phyloP scores from a whole-genome alignment of 2,797 vertebrate genomes.

The Triplophysa bombifrons region DNA sequence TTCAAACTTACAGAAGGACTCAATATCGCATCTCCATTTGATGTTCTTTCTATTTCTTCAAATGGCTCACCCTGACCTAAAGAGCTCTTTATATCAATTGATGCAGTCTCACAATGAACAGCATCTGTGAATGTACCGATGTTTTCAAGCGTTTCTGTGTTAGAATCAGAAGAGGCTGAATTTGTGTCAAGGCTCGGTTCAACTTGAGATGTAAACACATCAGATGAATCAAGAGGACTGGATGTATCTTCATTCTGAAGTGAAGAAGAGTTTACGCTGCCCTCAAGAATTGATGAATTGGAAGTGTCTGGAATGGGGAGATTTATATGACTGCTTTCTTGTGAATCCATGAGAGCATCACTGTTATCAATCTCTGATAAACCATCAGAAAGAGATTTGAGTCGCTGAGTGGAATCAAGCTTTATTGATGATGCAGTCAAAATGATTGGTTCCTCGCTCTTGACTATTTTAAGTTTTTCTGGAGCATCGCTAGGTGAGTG shows the following conservation, averaged over 20 bases:
- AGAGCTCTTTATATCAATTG: background rate
- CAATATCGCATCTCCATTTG: background rate
- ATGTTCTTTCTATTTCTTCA: background rate
- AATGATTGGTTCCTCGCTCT: background rate
- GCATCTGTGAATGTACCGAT: background rate
- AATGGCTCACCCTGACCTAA: constrained; percentile 31
- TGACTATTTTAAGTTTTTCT: background rate
- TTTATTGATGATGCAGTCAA: background rate
- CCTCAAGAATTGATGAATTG: background rate
- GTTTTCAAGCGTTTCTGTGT: background rate
- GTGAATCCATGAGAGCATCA: background rate
- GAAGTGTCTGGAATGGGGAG: background rate
- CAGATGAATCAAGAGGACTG: constrained; percentile 2
- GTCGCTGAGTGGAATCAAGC: background rate
- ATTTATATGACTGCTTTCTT: constrained; percentile 8
- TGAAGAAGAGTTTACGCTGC: background rate
- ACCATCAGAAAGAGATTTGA: background rate
- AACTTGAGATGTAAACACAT: constrained; percentile 21
- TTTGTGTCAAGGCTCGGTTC: background rate
- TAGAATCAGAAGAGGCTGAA: background rate
- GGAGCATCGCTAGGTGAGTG: background rate
- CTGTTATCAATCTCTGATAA: constrained; percentile 5
- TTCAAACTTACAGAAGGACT: constrained; percentile 43
- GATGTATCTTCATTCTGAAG: constrained; percentile 5
- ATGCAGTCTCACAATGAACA: constrained; percentile 2